These are phyloP conservation scores for Proterorhinus semilunaris DNA, from an alignment of 2,113 vertebrate genomes.

Conservation along the genomic window DNA sequence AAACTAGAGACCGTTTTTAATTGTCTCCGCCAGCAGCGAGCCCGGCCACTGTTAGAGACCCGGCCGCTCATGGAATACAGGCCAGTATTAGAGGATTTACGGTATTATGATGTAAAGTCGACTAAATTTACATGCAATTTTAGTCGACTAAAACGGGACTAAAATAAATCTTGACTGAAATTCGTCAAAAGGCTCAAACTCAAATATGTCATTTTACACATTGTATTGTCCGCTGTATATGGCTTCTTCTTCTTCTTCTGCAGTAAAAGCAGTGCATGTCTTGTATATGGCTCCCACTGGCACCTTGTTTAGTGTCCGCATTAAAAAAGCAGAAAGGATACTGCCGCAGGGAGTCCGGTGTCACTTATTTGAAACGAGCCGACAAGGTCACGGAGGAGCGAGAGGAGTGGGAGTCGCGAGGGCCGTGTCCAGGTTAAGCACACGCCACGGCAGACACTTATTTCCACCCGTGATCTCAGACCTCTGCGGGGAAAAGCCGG, in stretches of 20 bases:
- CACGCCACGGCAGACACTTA: neutral
- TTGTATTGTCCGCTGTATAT: neutral
- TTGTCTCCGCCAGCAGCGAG: too few relatives aligned
- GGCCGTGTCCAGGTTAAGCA: neutral
- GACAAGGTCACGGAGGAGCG: constrained; percentile 33
- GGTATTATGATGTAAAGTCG: too few relatives aligned
- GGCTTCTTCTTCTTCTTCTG: neutral
- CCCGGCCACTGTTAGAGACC: too few relatives aligned
- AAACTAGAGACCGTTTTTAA: too few relatives aligned
- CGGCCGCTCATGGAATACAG: too few relatives aligned
- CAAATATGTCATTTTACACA: too few relatives aligned
- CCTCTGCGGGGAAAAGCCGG: constrained; percentile 5
- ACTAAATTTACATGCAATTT: too few relatives aligned
- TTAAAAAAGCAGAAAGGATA: constrained; percentile 5
- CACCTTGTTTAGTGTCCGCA: neutral
- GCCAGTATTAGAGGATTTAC: too few relatives aligned
- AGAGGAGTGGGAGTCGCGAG: neutral
- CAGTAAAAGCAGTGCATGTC: neutral
- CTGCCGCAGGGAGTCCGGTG: neutral
- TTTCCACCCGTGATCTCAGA: constrained; percentile 27
- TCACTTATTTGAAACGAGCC: constrained; percentile 23
- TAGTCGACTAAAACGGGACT: too few relatives aligned
- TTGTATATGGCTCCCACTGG: neutral
- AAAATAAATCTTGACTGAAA: too few relatives aligned
- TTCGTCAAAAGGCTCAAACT: too few relatives aligned